Evolutionary conservation across 53 echinoderm and acorn worm species (phyloP), one percentile per base, ranked within the genome.

Genomic region (Arbacia lixula): DNA sequence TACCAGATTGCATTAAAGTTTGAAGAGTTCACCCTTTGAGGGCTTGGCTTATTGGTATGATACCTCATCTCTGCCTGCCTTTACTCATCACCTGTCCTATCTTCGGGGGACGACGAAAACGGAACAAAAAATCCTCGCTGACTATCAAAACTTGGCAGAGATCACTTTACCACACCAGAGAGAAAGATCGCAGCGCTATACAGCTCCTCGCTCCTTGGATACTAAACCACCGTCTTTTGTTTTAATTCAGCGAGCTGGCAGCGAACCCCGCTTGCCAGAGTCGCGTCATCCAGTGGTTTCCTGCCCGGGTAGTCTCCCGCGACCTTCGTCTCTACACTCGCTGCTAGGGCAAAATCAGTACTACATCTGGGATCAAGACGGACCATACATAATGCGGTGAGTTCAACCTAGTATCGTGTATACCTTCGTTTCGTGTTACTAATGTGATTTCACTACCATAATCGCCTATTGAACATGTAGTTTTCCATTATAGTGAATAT

Each of bases 141-240:
- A n/a, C n/a, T 32, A 63, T 63, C 64, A 33, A 32, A 63, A 63
- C 64, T 63, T 63, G 64, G 64, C 64, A 63, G 24, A 21, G 32
- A 36, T 34, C 6, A 26, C 55, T 34, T 17, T 28, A n/a, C 17
- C 33, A 31, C 4, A 63, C 11, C n/a, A 22, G 17, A 63, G 6
- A 2, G 12, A 34, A 32, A 63, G 14, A 63, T 2, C 32, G 36
- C 64, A 0, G 55, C 20, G 16, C 55, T 55, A 55, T 55, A 63
- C 32, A n/a, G 33, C 1, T 63, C 19, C 19, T 50, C 19, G 12
- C 12, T 63, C 31, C 63, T 63, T n/a, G 31, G 31, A 63, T 20
- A 63, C 32, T 63, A 63, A 63, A 16, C 34, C n/a, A 17, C 20
- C 14, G 19, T n/a, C 64, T 63, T 33, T 63, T 63, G 64, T 63